phyloP scores from a whole-genome alignment of 2,797 vertebrate species.

The Hydrolagus colliei region DNA sequence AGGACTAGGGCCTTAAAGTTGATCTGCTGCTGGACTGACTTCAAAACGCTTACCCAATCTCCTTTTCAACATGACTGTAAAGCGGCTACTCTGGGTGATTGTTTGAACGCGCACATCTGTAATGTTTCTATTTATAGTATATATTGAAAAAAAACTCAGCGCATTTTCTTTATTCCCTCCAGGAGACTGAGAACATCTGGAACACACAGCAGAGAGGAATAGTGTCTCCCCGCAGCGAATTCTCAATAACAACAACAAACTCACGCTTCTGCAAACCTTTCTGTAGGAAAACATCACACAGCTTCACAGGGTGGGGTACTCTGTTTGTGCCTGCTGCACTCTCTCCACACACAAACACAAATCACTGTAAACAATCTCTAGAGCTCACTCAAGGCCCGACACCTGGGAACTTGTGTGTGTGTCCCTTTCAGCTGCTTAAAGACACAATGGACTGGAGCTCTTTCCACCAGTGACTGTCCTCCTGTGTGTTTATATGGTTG shows the following conservation, averaged over 20 bases:
- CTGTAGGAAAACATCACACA: no score
- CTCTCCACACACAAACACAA: neutral
- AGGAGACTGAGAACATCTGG: neutral
- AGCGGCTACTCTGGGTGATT: no score
- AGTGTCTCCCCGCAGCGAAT: neutral
- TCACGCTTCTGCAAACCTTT: no score
- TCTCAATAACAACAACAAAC: neutral
- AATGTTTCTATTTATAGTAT: conserved; percentile 16
- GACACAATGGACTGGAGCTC: neutral
- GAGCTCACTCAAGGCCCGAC: neutral
- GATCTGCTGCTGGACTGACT: no score
- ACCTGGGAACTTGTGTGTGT: neutral
- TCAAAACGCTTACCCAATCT: no score
- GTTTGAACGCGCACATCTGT: neutral
- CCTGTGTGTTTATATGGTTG: no score
- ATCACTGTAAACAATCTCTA: no score
- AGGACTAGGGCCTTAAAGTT: no score
- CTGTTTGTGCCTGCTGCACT: neutral
- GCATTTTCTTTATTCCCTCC: neutral
- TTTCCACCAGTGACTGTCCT: neutral
- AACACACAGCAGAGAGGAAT: neutral
- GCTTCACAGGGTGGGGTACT: no score
- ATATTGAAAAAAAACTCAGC: neutral
- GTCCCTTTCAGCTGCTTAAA: neutral
- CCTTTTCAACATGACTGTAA: no score